A percentile compares a stretch with the other conserved stretches of the same genome.
phyloP scores from a whole-genome alignment of 2,797 vertebrate species.

The Amblyopsis hoosieri region DNA sequence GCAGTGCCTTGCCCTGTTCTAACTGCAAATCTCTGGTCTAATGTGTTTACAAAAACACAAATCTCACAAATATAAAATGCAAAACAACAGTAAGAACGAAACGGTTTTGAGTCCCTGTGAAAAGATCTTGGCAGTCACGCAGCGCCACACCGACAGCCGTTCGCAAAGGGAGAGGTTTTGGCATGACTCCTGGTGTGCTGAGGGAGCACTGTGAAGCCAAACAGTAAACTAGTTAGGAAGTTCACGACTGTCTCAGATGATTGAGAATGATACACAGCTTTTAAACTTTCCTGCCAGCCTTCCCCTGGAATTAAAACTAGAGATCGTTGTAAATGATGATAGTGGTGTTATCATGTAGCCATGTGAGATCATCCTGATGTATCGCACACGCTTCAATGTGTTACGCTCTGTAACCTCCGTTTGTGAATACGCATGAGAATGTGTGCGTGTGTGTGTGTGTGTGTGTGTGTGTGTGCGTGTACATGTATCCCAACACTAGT shows the following conservation, averaged over 20 bases:
- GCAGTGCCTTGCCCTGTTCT: no score
- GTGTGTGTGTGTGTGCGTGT: background rate
- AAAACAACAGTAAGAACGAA: constrained; percentile 21
- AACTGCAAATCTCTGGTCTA: no score
- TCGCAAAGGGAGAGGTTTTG: constrained; percentile 34
- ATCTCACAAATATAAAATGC: constrained; percentile 7
- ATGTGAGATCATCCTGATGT: background rate
- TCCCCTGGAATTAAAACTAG: background rate
- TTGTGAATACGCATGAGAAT: background rate
- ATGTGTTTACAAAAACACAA: background rate
- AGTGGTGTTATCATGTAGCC: background rate
- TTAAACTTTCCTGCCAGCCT: background rate
- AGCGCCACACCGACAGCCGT: constrained; percentile 24
- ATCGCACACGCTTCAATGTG: background rate
- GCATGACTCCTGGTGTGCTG: constrained; percentile 25
- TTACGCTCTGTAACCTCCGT: background rate
- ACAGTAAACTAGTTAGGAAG: constrained; percentile 16
- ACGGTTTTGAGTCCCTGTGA: constrained; percentile 20
- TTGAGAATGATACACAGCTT: constrained; percentile 9
- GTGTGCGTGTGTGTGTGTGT: background rate
- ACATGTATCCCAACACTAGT: background rate
- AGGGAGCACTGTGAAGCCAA: constrained; percentile 13
- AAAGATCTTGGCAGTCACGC: constrained; percentile 36
- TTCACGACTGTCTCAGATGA: constrained; percentile 17
- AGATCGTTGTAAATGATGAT: background rate